Base-by-base conservation (phyloP, 2,797 vertebrate genomes). In the Sebastes paucispinis region DNA sequence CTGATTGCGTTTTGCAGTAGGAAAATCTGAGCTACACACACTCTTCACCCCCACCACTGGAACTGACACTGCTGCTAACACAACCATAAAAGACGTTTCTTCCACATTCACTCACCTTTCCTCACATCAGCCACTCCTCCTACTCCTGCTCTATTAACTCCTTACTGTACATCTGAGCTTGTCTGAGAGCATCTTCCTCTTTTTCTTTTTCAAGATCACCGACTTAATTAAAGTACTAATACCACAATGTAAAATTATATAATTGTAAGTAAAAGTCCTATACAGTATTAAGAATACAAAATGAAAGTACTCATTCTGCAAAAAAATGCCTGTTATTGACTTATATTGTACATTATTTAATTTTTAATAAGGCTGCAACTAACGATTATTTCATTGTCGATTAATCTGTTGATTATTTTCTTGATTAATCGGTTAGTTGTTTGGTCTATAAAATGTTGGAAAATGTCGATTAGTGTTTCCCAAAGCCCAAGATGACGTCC, bases 81-180 rank as follows among this genome's bases (percentile, higher is more conserved):
- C 66, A 72, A 83, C 90, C 88, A 90, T 94, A 91, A 93, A 94
- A 94, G 81, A 82, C 39, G 57, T 86, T 87, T 87, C 83, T 86
- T 84, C 77, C 52, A 69, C 58, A 80, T 75, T 76, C 75, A 43
- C 75, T 84, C 90, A 88, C 85, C 75, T 80, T 86, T 75, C 57
- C 77, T 72, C 69, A 69, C 59, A 29, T 69, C 57, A 43, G 36
- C 54, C 43, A 12, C 29, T 76, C 32, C 22, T 55, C 73, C 27
- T 5, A 1, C 43, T 47, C 3, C 43, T 47, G 1, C 43, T 69
- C n/a, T 78, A 1, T 77, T 82, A 75, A 81, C 69, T 73, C 75
- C 81, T 83, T 24, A 25, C 55, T 18, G 43, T 8, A n/a, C 36
- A 54, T 78, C 74, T 75, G 22, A 85, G 79, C 50, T 29, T 63